A percentile compares a stretch with the other conserved stretches of the same genome.
phyloP scores from a whole-genome alignment of 1,140 invertebrate genomes.

The Drosophila nasuta region DNA sequence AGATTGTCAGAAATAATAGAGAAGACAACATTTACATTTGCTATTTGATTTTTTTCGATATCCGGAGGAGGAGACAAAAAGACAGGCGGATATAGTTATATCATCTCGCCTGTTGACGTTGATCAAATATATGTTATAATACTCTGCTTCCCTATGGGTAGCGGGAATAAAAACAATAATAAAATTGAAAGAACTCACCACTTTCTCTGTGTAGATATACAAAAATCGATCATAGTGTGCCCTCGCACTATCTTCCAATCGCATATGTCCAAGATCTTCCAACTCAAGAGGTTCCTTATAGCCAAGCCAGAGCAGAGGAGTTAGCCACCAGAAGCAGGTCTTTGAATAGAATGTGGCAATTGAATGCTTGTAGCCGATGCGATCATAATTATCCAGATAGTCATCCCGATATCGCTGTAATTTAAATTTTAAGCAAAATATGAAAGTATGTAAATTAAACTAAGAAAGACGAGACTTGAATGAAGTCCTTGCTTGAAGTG shows the following conservation, averaged over 20 bases:
- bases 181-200: constrained; percentile 49
- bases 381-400: constrained; percentile 72
- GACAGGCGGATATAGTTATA: too few relatives aligned
- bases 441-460: constrained; percentile 14
- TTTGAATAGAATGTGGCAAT: constrained; percentile 89
- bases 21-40: too few relatives aligned
- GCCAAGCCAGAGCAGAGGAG: constrained; percentile 88
- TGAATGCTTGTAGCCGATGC: constrained; percentile 86
- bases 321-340: constrained; percentile 92
- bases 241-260: constrained; percentile 87
- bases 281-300: constrained; percentile 88
- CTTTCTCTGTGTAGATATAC: constrained; percentile 77
- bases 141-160: too few relatives aligned
- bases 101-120: too few relatives aligned
- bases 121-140: too few relatives aligned
- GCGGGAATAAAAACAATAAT: too few relatives aligned
- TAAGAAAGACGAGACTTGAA: constrained; percentile 6
- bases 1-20: too few relatives aligned
- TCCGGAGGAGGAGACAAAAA: too few relatives aligned
- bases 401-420: constrained; percentile 74
- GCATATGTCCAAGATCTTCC: constrained; percentile 90
- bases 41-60: too few relatives aligned
- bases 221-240: constrained; percentile 83
- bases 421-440: neutral
- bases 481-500: constrained; percentile 15